Evolutionary conservation across 1,140 invertebrate species (phyloP).

Genomic region (Caenorhabditis inopinata): DNA sequence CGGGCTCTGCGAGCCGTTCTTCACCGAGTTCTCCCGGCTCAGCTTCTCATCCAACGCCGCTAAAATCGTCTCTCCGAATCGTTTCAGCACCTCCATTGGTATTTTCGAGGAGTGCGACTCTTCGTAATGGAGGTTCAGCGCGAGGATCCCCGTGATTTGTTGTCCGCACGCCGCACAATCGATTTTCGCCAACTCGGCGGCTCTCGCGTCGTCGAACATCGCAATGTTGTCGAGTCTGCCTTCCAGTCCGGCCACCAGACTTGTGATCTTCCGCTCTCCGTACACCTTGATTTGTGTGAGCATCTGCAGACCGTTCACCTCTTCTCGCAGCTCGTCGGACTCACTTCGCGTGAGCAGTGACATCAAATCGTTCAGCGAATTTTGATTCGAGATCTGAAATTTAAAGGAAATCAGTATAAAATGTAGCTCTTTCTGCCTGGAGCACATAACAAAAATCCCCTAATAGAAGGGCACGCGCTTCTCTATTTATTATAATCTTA

Average conservation of each 20-base stretch:
- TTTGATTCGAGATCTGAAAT: background rate
- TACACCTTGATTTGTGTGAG: constrained; percentile 95
- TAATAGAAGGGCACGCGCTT: too few relatives aligned
- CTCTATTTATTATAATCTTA: too few relatives aligned
- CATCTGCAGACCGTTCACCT: constrained; percentile 82
- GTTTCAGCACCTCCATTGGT: constrained; percentile 82
- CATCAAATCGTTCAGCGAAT: background rate
- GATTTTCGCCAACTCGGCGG: constrained; percentile 73
- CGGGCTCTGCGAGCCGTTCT: constrained; percentile 29
- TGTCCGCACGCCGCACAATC: constrained; percentile 86
- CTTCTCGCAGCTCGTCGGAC: background rate
- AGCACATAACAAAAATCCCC: too few relatives aligned
- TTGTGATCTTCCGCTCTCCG: constrained; percentile 71
- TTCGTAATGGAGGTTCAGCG: constrained; percentile 89
- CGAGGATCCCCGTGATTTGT: constrained; percentile 91
- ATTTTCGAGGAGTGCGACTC: constrained; percentile 86
- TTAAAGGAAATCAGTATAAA: too few relatives aligned
- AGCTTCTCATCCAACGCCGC: constrained; percentile 64
- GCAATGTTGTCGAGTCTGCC: constrained; percentile 19
- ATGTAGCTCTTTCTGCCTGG: too few relatives aligned
- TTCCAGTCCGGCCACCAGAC: background rate
- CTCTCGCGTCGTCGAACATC: constrained; percentile 16
- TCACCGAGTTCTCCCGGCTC: background rate
- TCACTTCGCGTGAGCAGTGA: background rate
- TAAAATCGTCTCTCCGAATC: constrained; percentile 80